Base-by-base conservation (phyloP, 2,888 invertebrate genomes). In the Crossocerus cetratus region DNA sequence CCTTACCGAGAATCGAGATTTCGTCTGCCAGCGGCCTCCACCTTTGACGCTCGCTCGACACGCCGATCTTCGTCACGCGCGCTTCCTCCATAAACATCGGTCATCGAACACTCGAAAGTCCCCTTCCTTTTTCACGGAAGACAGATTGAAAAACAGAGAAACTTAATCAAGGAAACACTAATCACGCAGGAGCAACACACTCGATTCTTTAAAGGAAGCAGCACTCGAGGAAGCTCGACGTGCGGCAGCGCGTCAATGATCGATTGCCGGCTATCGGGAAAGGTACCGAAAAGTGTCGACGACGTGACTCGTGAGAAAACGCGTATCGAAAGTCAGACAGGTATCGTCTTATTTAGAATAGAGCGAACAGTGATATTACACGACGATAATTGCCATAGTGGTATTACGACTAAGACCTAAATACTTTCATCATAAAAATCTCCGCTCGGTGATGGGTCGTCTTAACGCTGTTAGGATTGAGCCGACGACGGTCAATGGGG, bases 401-500 rank as follows among this genome's bases (percentile, higher is more conserved):
- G 32, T 32, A 32, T 60, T 59, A 66, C 45, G 59, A 72, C 45
- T 68, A 56, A 53, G 13, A 14, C 18, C 65, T 72, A 74, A 56
- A 56, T 74, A 74, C 74, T 74, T 74, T 72, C 68, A 72, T 72
- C 49, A 57, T 32, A 45, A 67, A 23, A 60, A 42, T 45, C 8
- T 22, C n/a, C 43, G 32, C 32, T 49, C 16, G 49, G 49, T 49
- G 49, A 49, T 49, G 49, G 16, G 14, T 49, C 32, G 32, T 32
- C 32, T 32, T 32, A 32, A 32, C 32, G 32, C 32, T 32, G 32
- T 3, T 32, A 32, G 32, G 32, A 32, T 32, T 32, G 32, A 32
- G 32, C 32, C 32, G 3, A 32, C 32, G 32, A 32, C 32, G 32
- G 32, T 32, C 32, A 32, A 32, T 32, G 32, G 8, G 11, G 32